Base-by-base conservation (phyloP, 2,888 invertebrate species). In the Drosophila seclusa region DNA sequence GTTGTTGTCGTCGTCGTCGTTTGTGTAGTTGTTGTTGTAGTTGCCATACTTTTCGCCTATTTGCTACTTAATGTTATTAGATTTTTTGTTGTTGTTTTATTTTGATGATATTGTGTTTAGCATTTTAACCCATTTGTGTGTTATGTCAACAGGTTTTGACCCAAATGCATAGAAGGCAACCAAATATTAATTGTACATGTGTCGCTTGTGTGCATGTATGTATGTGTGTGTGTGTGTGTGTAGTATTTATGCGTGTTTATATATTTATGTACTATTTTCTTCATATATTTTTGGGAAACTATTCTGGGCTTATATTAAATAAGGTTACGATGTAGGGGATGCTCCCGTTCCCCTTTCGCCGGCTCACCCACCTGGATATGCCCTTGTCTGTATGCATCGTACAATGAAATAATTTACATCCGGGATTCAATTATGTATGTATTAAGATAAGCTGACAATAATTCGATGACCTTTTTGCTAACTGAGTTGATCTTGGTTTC, bases 61-160 rank as follows among this genome's bases (percentile, higher is more conserved):
- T 80, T 63, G 68, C 80, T 70, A 74, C 76, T 73, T 83, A 81
- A 74, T 87, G 75, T 83, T 86, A 80, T 88, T 78, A 83, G 78
- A 73, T 73, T 60, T 68, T 64, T 42, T 38, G 31, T 58, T 69
- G 21, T 49, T 62, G 49, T 32, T 67, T 64, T 76, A 49, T 68
- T 73, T 60, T 67, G 64, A 67, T 76, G 64, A 76, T 78, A 81
- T 73, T 82, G 78, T 85, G 61, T 72, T 87, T 80, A 77, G 60
- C 78, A 68, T 69, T 74, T 77, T 78, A 80, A 87, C 85, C 87
- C 76, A 83, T 83, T 83, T 82, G 75, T 63, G 58, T 62, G 70
- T 67, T 77, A 70, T 89, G 89, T 89, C 84, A 85, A 85, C 84
- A 85, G 84, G 89, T 87, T 89, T 84, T 89, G 87, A 85, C 84